phyloP scores from a whole-genome alignment of 2,797 vertebrate genomes.

The Rhabdophis nuchalis region DNA sequence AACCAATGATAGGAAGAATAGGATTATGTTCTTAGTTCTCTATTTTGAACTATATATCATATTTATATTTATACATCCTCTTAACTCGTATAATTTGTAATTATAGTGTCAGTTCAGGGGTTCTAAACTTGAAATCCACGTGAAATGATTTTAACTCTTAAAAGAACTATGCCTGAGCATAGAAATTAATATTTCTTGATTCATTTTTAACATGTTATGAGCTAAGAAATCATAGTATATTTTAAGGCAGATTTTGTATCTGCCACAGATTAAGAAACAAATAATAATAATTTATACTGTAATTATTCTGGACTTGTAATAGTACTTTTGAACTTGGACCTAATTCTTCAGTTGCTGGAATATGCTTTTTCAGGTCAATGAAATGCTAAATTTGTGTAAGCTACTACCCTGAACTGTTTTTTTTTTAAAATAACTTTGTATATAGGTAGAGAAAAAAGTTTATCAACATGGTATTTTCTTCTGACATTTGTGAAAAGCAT shows the following conservation, averaged over 20 bases:
- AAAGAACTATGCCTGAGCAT: background rate
- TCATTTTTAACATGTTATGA: background rate
- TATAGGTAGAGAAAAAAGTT: background rate
- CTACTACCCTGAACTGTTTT: background rate
- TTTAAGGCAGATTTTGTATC: background rate
- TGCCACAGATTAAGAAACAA: background rate
- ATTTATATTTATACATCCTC: background rate
- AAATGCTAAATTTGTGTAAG: background rate
- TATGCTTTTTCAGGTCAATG: background rate
- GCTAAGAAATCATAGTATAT: background rate
- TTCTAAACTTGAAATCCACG: background rate
- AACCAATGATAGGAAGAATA: background rate
- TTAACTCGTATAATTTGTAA: background rate
- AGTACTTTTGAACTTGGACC: background rate
- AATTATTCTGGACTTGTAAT: background rate
- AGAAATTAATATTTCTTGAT: background rate
- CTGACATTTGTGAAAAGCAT: background rate
- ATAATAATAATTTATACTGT: background rate
- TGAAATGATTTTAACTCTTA: background rate
- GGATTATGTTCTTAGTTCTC: background rate
- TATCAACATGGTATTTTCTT: background rate
- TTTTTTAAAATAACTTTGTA: background rate
- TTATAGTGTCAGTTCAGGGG: background rate
- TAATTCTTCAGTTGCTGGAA: background rate
- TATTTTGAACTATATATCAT: background rate